phyloP scores from a whole-genome alignment of 2,797 vertebrate species.

The Dendrocincla fuliginosa region DNA sequence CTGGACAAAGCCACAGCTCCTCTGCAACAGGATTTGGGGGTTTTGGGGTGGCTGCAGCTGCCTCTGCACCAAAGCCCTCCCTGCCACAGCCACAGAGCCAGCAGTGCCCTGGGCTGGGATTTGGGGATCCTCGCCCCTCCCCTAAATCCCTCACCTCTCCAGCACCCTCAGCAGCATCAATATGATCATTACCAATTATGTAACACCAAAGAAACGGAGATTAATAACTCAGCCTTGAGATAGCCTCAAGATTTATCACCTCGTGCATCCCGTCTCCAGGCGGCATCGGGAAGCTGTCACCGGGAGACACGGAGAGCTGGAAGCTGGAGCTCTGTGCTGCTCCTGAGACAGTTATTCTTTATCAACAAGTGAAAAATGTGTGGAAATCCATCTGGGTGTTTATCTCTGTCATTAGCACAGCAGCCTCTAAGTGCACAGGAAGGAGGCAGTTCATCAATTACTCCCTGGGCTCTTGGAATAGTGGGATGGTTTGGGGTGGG shows the following conservation, averaged over 20 bases:
- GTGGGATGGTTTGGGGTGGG: neutral
- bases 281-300: neutral
- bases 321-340: neutral
- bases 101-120: neutral
- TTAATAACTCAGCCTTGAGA: neutral
- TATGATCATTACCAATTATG: neutral
- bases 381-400: neutral
- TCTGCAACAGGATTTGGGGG: neutral
- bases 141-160: neutral
- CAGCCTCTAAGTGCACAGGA: neutral
- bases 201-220: neutral
- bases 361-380: neutral
- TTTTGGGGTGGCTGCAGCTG: neutral
- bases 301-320: neutral
- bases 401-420: neutral
- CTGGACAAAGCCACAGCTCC: neutral
- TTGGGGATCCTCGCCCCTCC: neutral
- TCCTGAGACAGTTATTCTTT: neutral
- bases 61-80: neutral
- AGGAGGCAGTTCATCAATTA: neutral
- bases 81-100: neutral
- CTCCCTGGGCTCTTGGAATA: neutral
- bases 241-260: neutral
- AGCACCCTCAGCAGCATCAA: neutral
- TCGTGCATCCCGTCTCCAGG: neutral